A percentile compares a stretch with the other conserved stretches of the same genome.
These are phyloP conservation scores for Caenorhabditis sp. DNA, from an alignment of 2,888 invertebrate genomes.

Conservation along the genomic window DNA sequence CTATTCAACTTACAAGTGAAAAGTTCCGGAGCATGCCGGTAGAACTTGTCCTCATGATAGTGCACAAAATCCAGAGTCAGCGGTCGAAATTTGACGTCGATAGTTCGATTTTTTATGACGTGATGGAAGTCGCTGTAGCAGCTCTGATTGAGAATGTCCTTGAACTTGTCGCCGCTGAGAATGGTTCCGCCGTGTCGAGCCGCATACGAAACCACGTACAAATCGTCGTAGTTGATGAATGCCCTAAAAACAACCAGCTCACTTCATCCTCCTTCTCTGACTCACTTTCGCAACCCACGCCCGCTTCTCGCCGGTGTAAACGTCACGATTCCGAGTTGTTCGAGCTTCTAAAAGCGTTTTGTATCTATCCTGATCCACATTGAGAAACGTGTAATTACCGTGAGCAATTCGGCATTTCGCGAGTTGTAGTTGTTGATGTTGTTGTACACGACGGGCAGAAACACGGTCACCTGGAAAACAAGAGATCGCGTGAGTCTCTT, in stretches of 20 bases:
- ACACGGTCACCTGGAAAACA: conserved; percentile 62
- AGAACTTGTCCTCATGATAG: conserved; percentile 67
- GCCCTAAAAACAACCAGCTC: conserved; percentile 48
- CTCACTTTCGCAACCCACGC: conserved; percentile 67
- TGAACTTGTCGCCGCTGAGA: conserved; percentile 76
- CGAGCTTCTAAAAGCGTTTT: conserved; percentile 65
- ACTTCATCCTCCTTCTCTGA: conserved; percentile 1
- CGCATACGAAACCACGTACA: conserved; percentile 74
- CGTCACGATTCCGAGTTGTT: conserved; percentile 72
- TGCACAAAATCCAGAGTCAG: conserved; percentile 68
- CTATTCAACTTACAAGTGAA: conserved; percentile 63
- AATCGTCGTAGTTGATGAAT: conserved; percentile 79
- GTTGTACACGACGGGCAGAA: conserved; percentile 77
- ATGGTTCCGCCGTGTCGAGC: conserved; percentile 74
- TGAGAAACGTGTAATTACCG: too few species aligned
- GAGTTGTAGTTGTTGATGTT: conserved; percentile 73
- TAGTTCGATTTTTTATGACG: conserved; percentile 66
- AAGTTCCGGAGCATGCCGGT: conserved; percentile 68
- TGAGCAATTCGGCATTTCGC: conserved; percentile 66
- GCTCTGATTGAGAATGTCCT: conserved; percentile 72
- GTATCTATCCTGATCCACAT: too few species aligned
- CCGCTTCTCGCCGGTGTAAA: conserved; percentile 77
- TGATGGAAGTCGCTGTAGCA: conserved; percentile 70
- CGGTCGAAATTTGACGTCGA: conserved; percentile 69
- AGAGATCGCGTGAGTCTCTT: background rate